Evolutionary conservation across 1,140 invertebrate genomes (phyloP), one percentile per base, ranked within the genome.

Genomic region (Ceratoteleas bidentatus): DNA sequence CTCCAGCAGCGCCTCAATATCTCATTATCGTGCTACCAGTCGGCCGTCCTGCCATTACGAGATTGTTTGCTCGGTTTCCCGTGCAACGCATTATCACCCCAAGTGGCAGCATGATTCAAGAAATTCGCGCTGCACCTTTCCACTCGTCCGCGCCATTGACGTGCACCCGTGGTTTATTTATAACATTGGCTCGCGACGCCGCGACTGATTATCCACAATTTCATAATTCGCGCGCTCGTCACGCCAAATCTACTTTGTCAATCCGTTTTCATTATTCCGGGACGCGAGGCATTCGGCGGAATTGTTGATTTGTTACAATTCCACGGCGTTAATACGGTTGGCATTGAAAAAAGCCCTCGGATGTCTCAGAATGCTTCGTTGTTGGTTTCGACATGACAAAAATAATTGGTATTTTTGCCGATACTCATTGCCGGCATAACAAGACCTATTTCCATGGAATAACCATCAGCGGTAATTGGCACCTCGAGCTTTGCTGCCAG

Each of bases 401-500:
- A 88, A 90, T 91, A 91, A 91, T 91, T 91, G 89, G 87, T 87
- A 87, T 88, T 87, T 90, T 86, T 76, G 65, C 85, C 75, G 87
- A 88, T 90, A 90, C 86, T 86, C 86, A 85, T 85, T 85, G 78
- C 69, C 64, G 81, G 78, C 83, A 86, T 90, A 91, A 92, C 89
- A 90, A 90, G 91, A 88, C 87, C 88, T 86, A 91, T 91, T 91
- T 92, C 89, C 90, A 91, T 92, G 87, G 88, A 90, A 91, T 91
- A 91, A 88, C 90, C 89, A 91, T 91, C 90, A 90, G 72, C 86
- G 83, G 86, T 91, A 92, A 92, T 92, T 92, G 91, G 90, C 89
- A 91, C 87, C 87, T 88, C 84, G 81, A 85, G 81, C 75, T 85
- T 79, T 79, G 78, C 82, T 83, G 76, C 68, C 73, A 85, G 81